Base-by-base conservation (phyloP, 2,797 vertebrate species). In the Danio kyathit region DNA sequence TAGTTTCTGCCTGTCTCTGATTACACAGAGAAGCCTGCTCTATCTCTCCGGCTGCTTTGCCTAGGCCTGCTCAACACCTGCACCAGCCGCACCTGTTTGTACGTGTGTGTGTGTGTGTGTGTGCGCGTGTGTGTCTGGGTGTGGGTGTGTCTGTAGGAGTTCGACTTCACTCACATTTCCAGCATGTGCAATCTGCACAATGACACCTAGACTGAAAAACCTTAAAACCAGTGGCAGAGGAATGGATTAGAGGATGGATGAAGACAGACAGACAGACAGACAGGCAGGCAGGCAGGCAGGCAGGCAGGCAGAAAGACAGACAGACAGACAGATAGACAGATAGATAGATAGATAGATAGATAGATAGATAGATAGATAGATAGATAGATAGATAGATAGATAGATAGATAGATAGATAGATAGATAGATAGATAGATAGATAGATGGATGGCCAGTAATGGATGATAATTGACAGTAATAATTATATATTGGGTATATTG, bases 21-120 rank as follows among this genome's bases (percentile, higher is more conserved):
- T 91, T 89, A 89, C 82, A 85, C 86, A 87, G 89, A 87, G 85
- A 86, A 82, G 81, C 86, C 77, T 90, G 89, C 86, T 91, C 85
- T 89, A 90, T 89, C 86, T 91, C 77, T 82, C 43, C 2, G 78
- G 52, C 79, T 80, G 78, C 81, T 87, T 87, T 88, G 87, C 84
- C 87, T 88, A 84, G 77, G 59, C 69, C 66, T 80, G 79, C 71
- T 84, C 64, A 54, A 66, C 86, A 86, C 78, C 85, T 88, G 88
- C 82, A 88, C 83, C 52, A 81, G 82, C 82, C 82, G 43, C 88
- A 87, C 87, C 87, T 87, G 82, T 85, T 83, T 79, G 21, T 49
- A 29, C 46, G 52, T 29, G 44, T 46, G 64, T 70, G 82, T 66
- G 82, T 66, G 67, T 43, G 67, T 54, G 38, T 64, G 74, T 49